Evolutionary conservation across 2,888 invertebrate species (phyloP), one percentile per base, ranked within the genome.

Genomic region (Azorinus chamasolen): DNA sequence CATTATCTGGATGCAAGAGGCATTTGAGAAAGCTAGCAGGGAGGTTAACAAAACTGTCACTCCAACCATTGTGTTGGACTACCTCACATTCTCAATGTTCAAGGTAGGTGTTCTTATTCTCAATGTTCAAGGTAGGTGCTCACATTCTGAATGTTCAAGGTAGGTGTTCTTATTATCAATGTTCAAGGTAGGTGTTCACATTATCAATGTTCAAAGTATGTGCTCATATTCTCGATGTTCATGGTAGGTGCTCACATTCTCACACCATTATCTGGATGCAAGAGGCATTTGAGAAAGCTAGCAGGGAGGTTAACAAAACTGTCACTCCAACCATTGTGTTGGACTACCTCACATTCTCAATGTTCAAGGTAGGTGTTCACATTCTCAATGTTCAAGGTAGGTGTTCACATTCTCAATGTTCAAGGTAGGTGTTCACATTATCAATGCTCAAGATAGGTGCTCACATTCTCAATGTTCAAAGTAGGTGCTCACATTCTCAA

Each of bases 221-320:
- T n/a, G n/a, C n/a, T n/a, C n/a, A n/a, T n/a, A n/a, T n/a, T n/a
- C n/a, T n/a, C n/a, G n/a, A n/a, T n/a, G n/a, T n/a, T n/a, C n/a
- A n/a, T n/a, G n/a, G n/a, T n/a, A n/a, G n/a, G n/a, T n/a, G n/a
- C n/a, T n/a, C n/a, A n/a, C n/a, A n/a, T n/a, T n/a, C n/a, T n/a
- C 98, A 99, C 92, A 97, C 97, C 0, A 95, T 97, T 5, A 94
- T 97, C 61, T 99, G 99, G 99, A 98, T 99, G 98, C 95, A 95
- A 85, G 97, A 97, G 93, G 97, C 99, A 0, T 76, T 97, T 91
- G 94, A 95, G 45, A 95, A 77, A 51, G 84, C 84, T 20, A n/a
- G 58, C 1, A 25, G 45, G 20, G 87, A 89, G 72, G 63, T 48
- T 37, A 86, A 87, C 65, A 83, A 83, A 63, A 88, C 88, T 6